These are phyloP conservation scores for Himalopsyche anomala DNA, from an alignment of 2,888 invertebrate species.

Conservation along the genomic window DNA sequence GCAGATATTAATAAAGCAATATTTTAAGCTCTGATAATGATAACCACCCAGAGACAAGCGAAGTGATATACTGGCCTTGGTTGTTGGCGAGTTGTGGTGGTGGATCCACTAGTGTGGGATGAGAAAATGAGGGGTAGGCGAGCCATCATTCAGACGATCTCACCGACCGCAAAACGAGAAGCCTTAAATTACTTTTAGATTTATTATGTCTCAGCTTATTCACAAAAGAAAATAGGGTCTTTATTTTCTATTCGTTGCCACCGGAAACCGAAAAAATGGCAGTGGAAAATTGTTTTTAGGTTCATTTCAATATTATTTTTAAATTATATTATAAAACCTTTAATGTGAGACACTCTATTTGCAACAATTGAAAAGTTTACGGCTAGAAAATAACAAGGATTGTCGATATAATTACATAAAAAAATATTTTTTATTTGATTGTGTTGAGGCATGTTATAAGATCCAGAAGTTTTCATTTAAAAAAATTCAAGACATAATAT, in stretches of 20 bases:
- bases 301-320: neutral
- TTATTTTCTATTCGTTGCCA: neutral
- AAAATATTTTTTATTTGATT: too few species aligned
- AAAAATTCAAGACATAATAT: too few species aligned
- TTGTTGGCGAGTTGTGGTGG: neutral
- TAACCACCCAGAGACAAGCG: neutral
- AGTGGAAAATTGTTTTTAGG: neutral
- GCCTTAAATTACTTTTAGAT: constrained; percentile 60
- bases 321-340: too few species aligned
- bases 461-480: too few species aligned
- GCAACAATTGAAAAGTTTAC: too few species aligned
- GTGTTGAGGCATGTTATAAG: too few species aligned
- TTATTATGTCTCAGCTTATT: constrained; percentile 52
- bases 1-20: too few species aligned
- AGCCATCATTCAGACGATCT: constrained; percentile 18
- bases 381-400: too few species aligned
- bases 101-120: neutral
- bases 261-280: neutral
- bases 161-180: constrained; percentile 47
- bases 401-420: too few species aligned
- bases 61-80: neutral
- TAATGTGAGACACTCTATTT: too few species aligned
- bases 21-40: neutral
- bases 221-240: neutral
- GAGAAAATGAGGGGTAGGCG: neutral